These are phyloP conservation scores for Lithobates sylvaticus DNA, from an alignment of 2,797 vertebrate species.

Conservation along the genomic window DNA sequence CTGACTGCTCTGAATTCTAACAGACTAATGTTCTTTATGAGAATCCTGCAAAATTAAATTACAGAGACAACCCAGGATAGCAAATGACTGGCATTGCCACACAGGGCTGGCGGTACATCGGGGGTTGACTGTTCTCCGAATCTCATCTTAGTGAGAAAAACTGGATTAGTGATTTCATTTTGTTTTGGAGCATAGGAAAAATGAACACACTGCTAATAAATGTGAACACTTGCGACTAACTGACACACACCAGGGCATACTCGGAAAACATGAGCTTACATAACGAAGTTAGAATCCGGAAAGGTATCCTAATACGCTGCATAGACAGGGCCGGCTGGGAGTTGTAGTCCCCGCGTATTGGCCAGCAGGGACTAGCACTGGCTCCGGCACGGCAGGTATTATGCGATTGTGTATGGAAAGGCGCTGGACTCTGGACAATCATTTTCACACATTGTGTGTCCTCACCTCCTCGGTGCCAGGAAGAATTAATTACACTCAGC, in stretches of 20 bases:
- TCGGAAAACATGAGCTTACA: no score
- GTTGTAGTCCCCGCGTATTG: not conserved
- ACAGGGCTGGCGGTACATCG: not conserved
- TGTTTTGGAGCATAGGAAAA: not conserved
- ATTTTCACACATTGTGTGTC: slow-evolving; percentile 1
- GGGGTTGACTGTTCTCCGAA: no score
- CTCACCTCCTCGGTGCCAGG: not conserved
- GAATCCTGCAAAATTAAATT: not conserved
- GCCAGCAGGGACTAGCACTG: not conserved
- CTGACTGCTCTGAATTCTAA: not conserved
- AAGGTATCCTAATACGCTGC: no score
- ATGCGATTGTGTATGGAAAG: not conserved
- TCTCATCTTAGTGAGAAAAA: not conserved
- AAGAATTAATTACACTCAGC: slow-evolving; percentile 13
- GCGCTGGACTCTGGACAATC: not conserved
- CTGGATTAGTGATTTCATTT: not conserved
- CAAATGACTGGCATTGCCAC: not conserved
- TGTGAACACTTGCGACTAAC: no score
- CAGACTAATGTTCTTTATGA: not conserved
- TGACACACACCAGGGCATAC: no score
- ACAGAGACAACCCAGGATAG: not conserved
- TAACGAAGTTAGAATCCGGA: no score
- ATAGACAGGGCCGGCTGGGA: not conserved
- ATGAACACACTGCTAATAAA: no score
- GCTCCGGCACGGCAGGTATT: not conserved